Conservation (phyloP, 2,888 invertebrate species). For the Belgica antarctica region DNA sequence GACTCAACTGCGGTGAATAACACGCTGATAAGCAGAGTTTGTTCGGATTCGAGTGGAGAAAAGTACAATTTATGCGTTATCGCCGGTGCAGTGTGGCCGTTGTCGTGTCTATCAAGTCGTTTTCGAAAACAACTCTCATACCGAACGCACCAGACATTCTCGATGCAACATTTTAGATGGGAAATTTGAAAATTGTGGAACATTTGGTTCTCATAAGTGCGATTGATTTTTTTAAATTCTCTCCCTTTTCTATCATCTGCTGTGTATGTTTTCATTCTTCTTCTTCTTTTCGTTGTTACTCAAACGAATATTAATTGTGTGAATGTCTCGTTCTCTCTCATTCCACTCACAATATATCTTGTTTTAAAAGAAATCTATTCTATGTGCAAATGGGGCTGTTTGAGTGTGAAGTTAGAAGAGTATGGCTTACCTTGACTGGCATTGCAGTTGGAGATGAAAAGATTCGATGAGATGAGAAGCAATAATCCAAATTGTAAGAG, state of each 20-base stretch:
- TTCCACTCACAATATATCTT: neutral
- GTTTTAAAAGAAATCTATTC: neutral
- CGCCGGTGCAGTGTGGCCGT: neutral
- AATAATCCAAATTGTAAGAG: constrained; percentile 36
- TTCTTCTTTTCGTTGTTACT: constrained; percentile 20
- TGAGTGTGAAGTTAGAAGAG: neutral
- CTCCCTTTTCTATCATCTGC: constrained; percentile 34
- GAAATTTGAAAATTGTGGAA: constrained; percentile 18
- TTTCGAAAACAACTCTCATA: neutral
- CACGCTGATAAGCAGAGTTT: too few species aligned
- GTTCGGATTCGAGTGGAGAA: too few species aligned
- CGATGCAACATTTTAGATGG: neutral
- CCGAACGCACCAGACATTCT: neutral
- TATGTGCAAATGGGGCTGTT: neutral
- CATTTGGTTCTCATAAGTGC: constrained; percentile 36
- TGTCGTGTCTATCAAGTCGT: too few species aligned
- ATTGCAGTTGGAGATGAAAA: constrained; percentile 2
- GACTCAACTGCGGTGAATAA: too few species aligned
- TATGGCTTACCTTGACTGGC: constrained; percentile 42
- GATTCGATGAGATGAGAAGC: neutral
- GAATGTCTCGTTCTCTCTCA: neutral
- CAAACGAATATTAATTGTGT: constrained; percentile 14
- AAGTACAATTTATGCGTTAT: constrained; percentile 10
- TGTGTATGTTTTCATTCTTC: constrained; percentile 32
- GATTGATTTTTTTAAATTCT: constrained; percentile 31